phyloP scores from a whole-genome alignment of 1,140 invertebrate genomes.

The Cecropterus lyciades region DNA sequence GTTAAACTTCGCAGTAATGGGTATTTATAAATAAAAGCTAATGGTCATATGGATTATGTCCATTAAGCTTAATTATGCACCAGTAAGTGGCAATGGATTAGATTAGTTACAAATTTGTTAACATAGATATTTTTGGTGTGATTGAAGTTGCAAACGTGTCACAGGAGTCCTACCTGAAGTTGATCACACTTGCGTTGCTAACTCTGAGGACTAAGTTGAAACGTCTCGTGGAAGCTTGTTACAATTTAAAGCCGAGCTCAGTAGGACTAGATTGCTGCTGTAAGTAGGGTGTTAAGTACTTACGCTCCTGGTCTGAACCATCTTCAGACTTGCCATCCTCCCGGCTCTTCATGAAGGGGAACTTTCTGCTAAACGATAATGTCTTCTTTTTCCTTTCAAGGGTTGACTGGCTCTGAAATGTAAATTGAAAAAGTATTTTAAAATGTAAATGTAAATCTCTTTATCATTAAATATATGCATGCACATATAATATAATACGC shows the following conservation, averaged over 20 bases:
- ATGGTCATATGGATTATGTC: background rate
- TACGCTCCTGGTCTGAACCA: slow-evolving; percentile 98
- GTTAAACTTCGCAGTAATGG: too few species aligned
- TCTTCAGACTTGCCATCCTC: slow-evolving; percentile 98
- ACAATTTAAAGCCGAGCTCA: too few species aligned
- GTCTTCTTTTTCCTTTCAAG: slow-evolving; percentile 98
- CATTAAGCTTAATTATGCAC: background rate
- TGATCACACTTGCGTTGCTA: background rate
- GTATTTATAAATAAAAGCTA: background rate
- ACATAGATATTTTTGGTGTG: background rate
- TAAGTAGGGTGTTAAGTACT: slow-evolving; percentile 85
- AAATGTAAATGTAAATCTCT: too few species aligned
- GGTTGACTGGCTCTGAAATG: slow-evolving; percentile 92
- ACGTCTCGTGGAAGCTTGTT: background rate
- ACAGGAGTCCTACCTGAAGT: background rate
- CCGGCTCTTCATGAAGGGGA: slow-evolving; percentile 99
- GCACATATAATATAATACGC: too few species aligned
- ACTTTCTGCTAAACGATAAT: slow-evolving; percentile 98
- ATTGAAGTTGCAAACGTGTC: background rate
- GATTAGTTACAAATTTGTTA: background rate
- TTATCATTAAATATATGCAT: too few species aligned
- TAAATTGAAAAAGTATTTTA: slow-evolving; percentile 1
- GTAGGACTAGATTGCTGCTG: background rate
- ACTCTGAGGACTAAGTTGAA: background rate
- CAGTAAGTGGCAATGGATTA: background rate